Base-by-base conservation (phyloP, 2,113 vertebrate species). In the Panurus biarmicus region DNA sequence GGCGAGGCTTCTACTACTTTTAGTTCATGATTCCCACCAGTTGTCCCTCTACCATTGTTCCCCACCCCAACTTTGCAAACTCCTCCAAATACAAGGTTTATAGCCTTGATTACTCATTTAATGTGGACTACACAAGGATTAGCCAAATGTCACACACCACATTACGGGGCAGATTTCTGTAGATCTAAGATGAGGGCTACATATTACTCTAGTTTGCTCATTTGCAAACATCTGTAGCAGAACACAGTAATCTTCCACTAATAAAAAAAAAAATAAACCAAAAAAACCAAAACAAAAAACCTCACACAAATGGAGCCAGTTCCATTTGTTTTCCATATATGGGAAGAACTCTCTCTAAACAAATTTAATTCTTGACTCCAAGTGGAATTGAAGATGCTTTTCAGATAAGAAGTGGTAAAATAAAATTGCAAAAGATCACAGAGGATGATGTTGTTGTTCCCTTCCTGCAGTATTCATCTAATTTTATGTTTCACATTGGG, bases 321-420 rank as follows among this genome's bases (percentile, higher is more conserved):
- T 95, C 88, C 82, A 95, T 92, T 94, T 96, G 75, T 74, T 95
- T 88, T 86, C 96, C 96, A 91, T 95, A 95, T 95, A 94, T 88
- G 93, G 90, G 75, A 94, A 93, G 67, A 95, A 90, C 24, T 20
- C 40, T 67, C 87, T 95, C 90, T 90, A 95, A 97, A 95, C 95
- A 94, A 89, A 80, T 86, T 87, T 91, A 87, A 96, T 95, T 95
- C 85, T 87, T 91, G 88, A 90, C 85, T 94, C 94, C 56, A 81
- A 95, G 69, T 71, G 45, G 69, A 65, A 94, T 14, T 93, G 87
- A 94, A 94, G 94, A 96, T 96, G 94, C 48, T 96, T 94, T 90
- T 86, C 93, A 96, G 95, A 96, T 95, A 96, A 97, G 85, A 92
- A 92, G 90, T 72, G 92, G 93, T 93, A 95, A 97, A 95, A 95